phyloP scores from a whole-genome alignment of 2,888 invertebrate species.

The Syrista parreyssii region DNA sequence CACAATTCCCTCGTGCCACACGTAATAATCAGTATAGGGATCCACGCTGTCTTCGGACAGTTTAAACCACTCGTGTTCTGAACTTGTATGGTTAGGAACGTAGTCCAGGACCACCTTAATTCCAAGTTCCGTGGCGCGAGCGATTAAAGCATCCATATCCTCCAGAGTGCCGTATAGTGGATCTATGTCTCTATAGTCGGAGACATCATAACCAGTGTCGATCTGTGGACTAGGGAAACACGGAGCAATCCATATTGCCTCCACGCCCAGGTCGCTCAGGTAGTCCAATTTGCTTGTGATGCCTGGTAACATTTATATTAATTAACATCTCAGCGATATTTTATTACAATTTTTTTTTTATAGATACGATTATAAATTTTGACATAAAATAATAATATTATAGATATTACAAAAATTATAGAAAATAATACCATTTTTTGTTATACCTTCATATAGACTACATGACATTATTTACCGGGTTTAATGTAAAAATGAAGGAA shows the following conservation, averaged over 20 bases:
- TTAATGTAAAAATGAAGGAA: not conserved
- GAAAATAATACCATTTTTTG: no score
- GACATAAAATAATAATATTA: no score
- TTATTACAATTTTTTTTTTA: no score
- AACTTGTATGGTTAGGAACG: conserved; percentile 71
- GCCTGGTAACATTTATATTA: conserved; percentile 56
- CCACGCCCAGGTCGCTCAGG: conserved; percentile 76
- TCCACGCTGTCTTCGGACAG: conserved; percentile 52
- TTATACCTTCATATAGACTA: not conserved
- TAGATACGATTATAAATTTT: not conserved
- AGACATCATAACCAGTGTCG: conserved; percentile 90
- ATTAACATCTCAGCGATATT: conserved; percentile 35
- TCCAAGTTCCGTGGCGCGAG: conserved; percentile 70
- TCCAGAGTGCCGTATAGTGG: conserved; percentile 78
- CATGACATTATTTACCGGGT: not conserved
- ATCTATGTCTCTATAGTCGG: conserved; percentile 80
- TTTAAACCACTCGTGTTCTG: conserved; percentile 70
- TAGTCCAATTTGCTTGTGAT: conserved; percentile 73
- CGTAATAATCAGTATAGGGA: conserved; percentile 68
- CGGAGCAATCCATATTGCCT: conserved; percentile 86
- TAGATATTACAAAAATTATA: no score
- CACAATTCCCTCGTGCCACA: conserved; percentile 66
- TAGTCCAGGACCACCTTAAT: conserved; percentile 73
- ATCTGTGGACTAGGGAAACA: conserved; percentile 86
- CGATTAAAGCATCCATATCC: conserved; percentile 75